Evolutionary conservation across 53 echinoderm and acorn worm species (phyloP).

Genomic region (Apostichopus leukothele): DNA sequence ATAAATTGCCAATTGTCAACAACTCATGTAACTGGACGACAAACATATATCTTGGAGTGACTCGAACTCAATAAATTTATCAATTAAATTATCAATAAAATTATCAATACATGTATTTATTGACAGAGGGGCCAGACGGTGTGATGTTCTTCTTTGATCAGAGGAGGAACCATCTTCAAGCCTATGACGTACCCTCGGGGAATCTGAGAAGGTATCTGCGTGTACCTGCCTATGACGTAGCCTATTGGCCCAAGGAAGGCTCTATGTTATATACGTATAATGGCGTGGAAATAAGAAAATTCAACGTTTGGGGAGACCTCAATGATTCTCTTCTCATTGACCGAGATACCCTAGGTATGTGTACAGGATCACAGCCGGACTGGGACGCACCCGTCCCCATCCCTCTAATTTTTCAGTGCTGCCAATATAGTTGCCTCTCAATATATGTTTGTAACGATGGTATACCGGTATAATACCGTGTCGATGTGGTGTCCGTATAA

Average conservation of each 20-base stretch:
- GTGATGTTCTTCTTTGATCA: constrained; percentile 1
- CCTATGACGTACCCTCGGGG: constrained; percentile 3
- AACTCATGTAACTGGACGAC: no score
- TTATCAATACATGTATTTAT: neutral
- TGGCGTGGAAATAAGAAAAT: constrained; percentile 6
- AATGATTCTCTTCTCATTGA: neutral
- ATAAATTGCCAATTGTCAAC: no score
- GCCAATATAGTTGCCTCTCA: no score
- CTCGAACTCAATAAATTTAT: no score
- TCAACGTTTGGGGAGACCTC: constrained; percentile 10
- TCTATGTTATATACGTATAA: neutral
- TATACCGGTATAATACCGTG: no score
- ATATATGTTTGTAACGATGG: no score
- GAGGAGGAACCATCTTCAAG: constrained; percentile 9
- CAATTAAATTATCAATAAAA: no score
- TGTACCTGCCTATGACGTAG: constrained; percentile 20
- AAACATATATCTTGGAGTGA: no score
- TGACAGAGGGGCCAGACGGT: neutral
- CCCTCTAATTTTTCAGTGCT: no score
- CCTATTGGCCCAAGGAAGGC: constrained; percentile 21
- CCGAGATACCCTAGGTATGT: neutral
- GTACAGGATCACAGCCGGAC: no score
- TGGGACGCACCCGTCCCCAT: no score
- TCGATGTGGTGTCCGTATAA: no score
- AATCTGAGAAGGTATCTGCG: neutral